Evolutionary conservation across 2,888 invertebrate genomes (phyloP).

Genomic region (Agriopis marginaria): DNA sequence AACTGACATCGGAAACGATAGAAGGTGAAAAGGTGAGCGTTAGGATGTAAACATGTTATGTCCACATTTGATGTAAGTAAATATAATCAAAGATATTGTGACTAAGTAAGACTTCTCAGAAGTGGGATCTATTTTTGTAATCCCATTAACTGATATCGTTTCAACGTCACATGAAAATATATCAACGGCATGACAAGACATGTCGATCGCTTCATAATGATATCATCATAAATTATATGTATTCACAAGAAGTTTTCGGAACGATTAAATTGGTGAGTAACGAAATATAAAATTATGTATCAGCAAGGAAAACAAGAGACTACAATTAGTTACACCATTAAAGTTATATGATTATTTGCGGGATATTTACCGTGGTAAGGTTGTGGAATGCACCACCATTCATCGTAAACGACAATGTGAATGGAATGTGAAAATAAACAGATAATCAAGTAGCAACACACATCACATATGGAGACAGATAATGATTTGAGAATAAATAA

Average conservation of each 20-base stretch:
- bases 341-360: too few relatives aligned
- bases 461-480: constrained; percentile 17
- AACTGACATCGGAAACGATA: constrained; percentile 10
- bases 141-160: constrained; percentile 6
- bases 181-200: not conserved
- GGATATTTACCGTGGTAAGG: too few relatives aligned
- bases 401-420: constrained; percentile 5
- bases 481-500: constrained; percentile 31
- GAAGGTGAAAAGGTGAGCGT: constrained; percentile 8
- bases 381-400: too few relatives aligned
- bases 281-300: not conserved
- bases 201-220: constrained; percentile 1
- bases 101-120: not conserved
- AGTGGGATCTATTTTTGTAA: constrained; percentile 10
- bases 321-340: not conserved
- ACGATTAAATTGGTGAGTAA: not conserved
- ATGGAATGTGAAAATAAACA: constrained; percentile 8
- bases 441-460: constrained; percentile 18
- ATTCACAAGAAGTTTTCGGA: not conserved
- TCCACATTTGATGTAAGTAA: not conserved
- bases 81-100: not conserved
- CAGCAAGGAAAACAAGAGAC: not conserved
- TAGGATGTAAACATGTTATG: constrained; percentile 7
- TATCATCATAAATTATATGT: not conserved
- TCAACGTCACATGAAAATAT: not conserved